Evolutionary conservation across 53 echinoderm and acorn worm genomes (phyloP).

Genomic region (Paracentrotus lividus): DNA sequence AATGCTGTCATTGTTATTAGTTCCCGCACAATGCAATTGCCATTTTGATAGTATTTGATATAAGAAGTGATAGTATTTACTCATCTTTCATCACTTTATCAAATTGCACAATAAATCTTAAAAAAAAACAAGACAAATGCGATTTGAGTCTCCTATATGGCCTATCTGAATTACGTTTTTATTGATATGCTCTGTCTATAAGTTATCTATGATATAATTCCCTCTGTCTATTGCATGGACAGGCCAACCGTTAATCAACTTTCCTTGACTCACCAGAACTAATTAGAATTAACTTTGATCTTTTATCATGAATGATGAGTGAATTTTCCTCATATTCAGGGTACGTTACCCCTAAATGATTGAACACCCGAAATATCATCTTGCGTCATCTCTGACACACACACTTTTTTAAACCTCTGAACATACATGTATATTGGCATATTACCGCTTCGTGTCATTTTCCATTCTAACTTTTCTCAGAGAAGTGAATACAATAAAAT

Average conservation of each 20-base stretch:
- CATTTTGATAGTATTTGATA: too few relatives aligned
- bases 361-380: too few relatives aligned
- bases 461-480: not conserved
- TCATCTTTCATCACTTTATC: too few relatives aligned
- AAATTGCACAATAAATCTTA: too few relatives aligned
- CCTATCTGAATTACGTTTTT: too few relatives aligned
- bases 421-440: too few relatives aligned
- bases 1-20: too few relatives aligned
- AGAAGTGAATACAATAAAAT: not conserved
- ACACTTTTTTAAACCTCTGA: not conserved
- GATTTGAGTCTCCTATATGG: too few relatives aligned
- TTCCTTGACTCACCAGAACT: not conserved
- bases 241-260: not conserved
- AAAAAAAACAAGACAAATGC: too few relatives aligned
- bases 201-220: not conserved
- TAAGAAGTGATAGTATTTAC: too few relatives aligned
- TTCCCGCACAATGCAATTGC: too few relatives aligned
- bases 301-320: conserved; percentile 29
- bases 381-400: not conserved
- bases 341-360: conserved; percentile 32
- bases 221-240: not conserved
- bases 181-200: too few relatives aligned
- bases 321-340: conserved; percentile 43
- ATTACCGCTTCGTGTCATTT: not conserved
- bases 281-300: conserved; percentile 7